Base-by-base conservation (phyloP, 2,797 vertebrate species). In the Gallinago nigripennis region DNA sequence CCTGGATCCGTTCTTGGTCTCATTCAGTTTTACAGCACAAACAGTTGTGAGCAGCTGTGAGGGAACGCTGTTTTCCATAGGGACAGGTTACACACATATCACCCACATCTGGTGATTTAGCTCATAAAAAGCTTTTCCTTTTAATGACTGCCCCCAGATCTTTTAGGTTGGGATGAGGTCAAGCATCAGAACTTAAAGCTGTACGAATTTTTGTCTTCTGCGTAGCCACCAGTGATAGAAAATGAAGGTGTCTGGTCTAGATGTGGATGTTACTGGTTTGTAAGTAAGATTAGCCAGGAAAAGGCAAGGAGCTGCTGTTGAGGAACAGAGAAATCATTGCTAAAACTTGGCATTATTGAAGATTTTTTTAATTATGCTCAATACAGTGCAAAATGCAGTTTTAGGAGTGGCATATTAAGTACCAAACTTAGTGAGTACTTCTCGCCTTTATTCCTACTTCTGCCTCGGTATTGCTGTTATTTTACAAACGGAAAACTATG, bases 21-120 rank as follows among this genome's bases (percentile, higher is more conserved):
- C 17, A 2, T 76, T 72, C 48, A 37, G 45, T 57, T 83, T 77
- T 46, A 13, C 31, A 54, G 73, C 54, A 14, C 39, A 35, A 21
- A 15, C 50, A 39, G 71, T 30, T 61, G 31, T 16, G 14, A 33
- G 31, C 46, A 43, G 51, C 71, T 68, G 21, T 56, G 30, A 35
- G 30, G 2, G 6, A 73, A 50, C 1, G 3, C 37, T 0, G 0
- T 35, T 51, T 78, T 27, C 39, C 5, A 4, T 1, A 50, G 31
- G 41, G 35, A 35, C 16, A 30, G 13, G 45, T 63, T 41, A 30
- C 19, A 20, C 3, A 1, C 2, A 6, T 19, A 6, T 57, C 19
- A 2, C 31, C 45, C 31, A 12, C 18, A 11, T 45, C 53, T 53
- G 37, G n/a, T 86, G 48, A 63, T 65, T 14, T 12, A 43, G 30